Evolutionary conservation across 2,888 invertebrate genomes (phyloP).

Genomic region (Pimpla rufipes): DNA sequence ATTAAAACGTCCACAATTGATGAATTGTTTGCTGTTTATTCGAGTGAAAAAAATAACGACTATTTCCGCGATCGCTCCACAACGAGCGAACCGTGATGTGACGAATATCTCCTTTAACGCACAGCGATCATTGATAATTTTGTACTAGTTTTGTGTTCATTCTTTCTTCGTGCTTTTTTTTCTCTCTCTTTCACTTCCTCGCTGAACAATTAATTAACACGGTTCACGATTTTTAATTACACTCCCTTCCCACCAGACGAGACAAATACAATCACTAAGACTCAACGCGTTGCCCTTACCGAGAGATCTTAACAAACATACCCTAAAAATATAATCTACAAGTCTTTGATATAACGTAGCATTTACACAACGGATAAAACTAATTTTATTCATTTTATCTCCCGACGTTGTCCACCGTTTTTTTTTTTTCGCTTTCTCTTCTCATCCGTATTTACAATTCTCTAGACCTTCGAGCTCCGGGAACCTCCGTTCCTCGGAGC

Average conservation of each 20-base stretch:
- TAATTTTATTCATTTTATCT: constrained; percentile 49
- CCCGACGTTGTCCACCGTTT: no score
- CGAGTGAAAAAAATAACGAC: constrained; percentile 54
- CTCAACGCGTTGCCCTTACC: constrained; percentile 31
- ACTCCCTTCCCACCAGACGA: constrained; percentile 9
- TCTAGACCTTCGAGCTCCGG: constrained; percentile 43
- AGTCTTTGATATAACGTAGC: constrained; percentile 76
- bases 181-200: not conserved
- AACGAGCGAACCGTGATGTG: constrained; percentile 37
- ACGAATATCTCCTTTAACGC: constrained; percentile 43
- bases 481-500: constrained; percentile 16
- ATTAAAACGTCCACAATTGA: constrained; percentile 28
- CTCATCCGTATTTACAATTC: constrained; percentile 64
- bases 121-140: constrained; percentile 56
- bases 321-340: constrained; percentile 76
- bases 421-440: constrained; percentile 39
- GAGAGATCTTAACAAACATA: constrained; percentile 59
- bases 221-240: constrained; percentile 28
- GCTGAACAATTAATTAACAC: constrained; percentile 31
- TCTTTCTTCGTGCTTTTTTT: constrained; percentile 20
- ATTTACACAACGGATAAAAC: constrained; percentile 65
- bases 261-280: constrained; percentile 31
- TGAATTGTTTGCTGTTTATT: constrained; percentile 18
- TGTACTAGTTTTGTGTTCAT: constrained; percentile 58
- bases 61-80: constrained; percentile 33